phyloP scores from a whole-genome alignment of 2,113 vertebrate genomes.

The Campylomormyrus numenius region DNA sequence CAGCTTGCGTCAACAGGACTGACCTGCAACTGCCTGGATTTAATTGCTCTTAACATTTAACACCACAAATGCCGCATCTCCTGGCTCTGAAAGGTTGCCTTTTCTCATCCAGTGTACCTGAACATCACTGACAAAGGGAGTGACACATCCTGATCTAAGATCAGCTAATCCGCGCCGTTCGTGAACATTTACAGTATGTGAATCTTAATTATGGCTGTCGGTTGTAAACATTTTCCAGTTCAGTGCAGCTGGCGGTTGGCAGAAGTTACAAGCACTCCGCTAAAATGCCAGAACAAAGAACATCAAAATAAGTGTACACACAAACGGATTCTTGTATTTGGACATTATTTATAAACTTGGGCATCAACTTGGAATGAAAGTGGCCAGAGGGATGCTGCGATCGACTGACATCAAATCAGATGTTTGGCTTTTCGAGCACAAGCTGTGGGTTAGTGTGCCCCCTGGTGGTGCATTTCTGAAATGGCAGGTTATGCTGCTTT shows the following conservation, averaged over 20 bases:
- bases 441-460: neutral
- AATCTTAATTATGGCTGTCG: neutral
- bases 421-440: neutral
- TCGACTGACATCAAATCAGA: neutral
- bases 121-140: neutral
- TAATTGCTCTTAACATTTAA: neutral
- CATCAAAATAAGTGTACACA: neutral
- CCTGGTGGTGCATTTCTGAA: neutral
- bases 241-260: neutral
- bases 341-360: neutral
- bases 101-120: neutral
- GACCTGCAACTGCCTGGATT: neutral
- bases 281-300: neutral
- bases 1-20: neutral
- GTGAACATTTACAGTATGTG: neutral
- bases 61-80: neutral
- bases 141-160: neutral
- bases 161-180: neutral
- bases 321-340: neutral
- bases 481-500: neutral
- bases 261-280: neutral
- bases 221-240: neutral
- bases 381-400: neutral
- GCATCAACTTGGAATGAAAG: neutral
- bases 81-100: neutral